Conservation (phyloP, 2,113 vertebrate genomes). For the Stomatorhinus ivindoensis region DNA sequence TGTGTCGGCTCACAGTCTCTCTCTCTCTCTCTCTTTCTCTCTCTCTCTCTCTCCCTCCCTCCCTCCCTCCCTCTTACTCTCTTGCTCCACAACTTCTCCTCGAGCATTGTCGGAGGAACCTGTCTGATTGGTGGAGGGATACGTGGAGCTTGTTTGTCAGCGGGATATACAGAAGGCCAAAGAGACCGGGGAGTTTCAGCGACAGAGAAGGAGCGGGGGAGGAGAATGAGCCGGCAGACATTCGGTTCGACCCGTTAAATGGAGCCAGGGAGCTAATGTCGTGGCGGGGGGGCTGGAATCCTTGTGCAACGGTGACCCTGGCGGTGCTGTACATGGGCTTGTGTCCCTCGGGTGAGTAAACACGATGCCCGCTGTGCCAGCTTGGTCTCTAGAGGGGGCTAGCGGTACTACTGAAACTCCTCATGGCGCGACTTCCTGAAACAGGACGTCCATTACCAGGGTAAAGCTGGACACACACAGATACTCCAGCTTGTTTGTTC, state of each 20-base stretch:
- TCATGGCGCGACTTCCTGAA: not conserved
- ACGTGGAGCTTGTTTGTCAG: not conserved
- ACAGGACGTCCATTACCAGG: not conserved
- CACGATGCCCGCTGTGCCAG: not conserved
- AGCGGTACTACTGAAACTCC: not conserved
- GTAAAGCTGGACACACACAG: not conserved
- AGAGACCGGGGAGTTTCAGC: not conserved
- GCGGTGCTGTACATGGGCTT: slow-evolving; percentile 36
- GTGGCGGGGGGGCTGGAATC: slow-evolving; percentile 39
- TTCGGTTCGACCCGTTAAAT: slow-evolving; percentile 35
- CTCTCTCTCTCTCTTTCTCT: not conserved
- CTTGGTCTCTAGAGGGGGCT: not conserved
- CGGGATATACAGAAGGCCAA: slow-evolving; percentile 21
- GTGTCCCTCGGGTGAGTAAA: slow-evolving; percentile 47
- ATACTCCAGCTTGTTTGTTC: not conserved
- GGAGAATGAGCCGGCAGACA: slow-evolving; percentile 32
- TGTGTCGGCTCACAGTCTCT: not conserved
- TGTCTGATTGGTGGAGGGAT: slow-evolving; percentile 42
- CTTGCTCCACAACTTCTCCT: not conserved
- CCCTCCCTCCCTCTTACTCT: not conserved
- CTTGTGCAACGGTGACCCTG: slow-evolving; percentile 43
- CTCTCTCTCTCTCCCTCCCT: not conserved
- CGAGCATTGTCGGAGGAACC: slow-evolving; percentile 40
- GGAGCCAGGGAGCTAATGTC: slow-evolving; percentile 47
- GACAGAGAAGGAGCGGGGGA: slow-evolving; percentile 21